Conservation (phyloP, 2,797 vertebrate species). For the Gobionotothen gibberifrons region DNA sequence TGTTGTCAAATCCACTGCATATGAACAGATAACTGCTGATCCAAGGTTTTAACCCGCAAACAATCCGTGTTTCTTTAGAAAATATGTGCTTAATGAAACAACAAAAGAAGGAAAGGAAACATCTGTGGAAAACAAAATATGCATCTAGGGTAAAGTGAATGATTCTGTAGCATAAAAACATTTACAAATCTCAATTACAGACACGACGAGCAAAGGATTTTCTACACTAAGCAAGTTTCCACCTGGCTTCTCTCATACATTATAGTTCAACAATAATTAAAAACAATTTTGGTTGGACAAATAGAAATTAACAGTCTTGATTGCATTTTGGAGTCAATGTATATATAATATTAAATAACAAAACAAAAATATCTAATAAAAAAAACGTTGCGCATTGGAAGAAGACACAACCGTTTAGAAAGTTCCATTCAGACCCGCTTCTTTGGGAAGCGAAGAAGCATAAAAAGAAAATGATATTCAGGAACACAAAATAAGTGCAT, state of each 20-base stretch:
- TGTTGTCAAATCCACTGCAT: conserved; percentile 82
- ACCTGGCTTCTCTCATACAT: conserved; percentile 87
- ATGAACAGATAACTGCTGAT: conserved; percentile 85
- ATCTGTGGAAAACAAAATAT: conserved; percentile 73
- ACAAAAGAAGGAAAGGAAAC: conserved; percentile 65
- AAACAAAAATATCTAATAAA: conserved; percentile 75
- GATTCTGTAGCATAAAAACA: conserved; percentile 86
- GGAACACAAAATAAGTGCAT: conserved; percentile 87
- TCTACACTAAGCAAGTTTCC: conserved; percentile 84
- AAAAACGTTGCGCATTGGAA: conserved; percentile 78
- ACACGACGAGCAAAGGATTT: conserved; percentile 84
- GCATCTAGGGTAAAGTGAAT: conserved; percentile 86
- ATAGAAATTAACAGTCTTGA: conserved; percentile 91
- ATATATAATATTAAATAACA: conserved; percentile 89
- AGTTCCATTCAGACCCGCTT: conserved; percentile 87
- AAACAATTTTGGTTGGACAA: conserved; percentile 89
- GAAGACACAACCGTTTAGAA: conserved; percentile 80
- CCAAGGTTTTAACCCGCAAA: conserved; percentile 84
- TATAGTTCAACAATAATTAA: conserved; percentile 85
- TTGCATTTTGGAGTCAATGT: conserved; percentile 89
- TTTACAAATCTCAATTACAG: conserved; percentile 84
- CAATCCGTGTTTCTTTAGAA: conserved; percentile 79
- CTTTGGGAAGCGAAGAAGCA: conserved; percentile 70
- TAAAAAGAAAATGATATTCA: conserved; percentile 67
- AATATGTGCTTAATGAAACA: conserved; percentile 84